A percentile compares a stretch with the other conserved stretches of the same genome.
phyloP scores from a whole-genome alignment of 2,888 invertebrate species.

The Lapara coniferarum region DNA sequence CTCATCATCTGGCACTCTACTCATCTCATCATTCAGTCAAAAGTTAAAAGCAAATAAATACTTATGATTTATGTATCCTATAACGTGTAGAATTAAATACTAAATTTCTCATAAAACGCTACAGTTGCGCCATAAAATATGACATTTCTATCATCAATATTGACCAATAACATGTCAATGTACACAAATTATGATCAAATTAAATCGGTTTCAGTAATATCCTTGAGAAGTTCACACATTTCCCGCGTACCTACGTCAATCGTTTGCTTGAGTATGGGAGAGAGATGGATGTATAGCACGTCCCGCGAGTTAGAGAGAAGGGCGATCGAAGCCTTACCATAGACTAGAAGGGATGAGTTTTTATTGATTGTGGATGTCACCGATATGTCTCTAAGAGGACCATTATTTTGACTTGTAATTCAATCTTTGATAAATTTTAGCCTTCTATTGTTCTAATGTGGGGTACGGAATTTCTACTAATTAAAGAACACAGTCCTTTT shows the following conservation, averaged over 20 bases:
- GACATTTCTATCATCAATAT: neutral
- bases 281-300: conserved; percentile 42
- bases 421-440: neutral
- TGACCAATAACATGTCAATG: neutral
- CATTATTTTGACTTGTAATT: neutral
- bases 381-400: conserved; percentile 16
- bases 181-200: conserved; percentile 23
- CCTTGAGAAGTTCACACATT: conserved; percentile 57
- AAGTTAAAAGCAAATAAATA: too few relatives aligned
- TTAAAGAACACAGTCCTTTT: too few relatives aligned
- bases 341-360: conserved; percentile 42
- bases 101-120: neutral
- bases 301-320: conserved; percentile 50
- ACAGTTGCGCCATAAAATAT: neutral
- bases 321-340: conserved; percentile 54
- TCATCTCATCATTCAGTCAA: too few relatives aligned
- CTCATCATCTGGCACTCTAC: too few relatives aligned
- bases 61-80: too few relatives aligned
- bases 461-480: too few relatives aligned
- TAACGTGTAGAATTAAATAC: neutral
- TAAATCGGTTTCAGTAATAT: conserved; percentile 42
- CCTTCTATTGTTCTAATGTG: neutral
- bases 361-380: neutral
- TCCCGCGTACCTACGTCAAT: conserved; percentile 61
- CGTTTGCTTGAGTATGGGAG: conserved; percentile 53